These are phyloP conservation scores for Luehdorfia chinensis DNA, from an alignment of 1,140 invertebrate genomes.

Conservation along the genomic window DNA sequence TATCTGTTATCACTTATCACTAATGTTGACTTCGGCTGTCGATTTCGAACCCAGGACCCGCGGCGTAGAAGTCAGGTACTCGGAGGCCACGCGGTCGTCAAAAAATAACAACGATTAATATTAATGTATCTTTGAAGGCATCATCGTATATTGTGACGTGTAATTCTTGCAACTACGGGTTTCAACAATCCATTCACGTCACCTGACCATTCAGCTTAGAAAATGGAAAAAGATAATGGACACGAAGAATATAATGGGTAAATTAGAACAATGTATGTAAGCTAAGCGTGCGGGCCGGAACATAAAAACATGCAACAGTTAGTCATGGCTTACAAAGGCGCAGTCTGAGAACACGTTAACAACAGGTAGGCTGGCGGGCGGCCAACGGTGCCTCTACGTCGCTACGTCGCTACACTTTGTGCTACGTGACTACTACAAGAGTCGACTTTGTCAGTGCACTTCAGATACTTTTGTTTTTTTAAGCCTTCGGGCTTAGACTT, in stretches of 20 bases:
- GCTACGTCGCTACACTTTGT: constrained; percentile 15
- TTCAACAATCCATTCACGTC: not conserved
- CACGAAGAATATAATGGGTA: constrained; percentile 13
- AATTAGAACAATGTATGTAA: constrained; percentile 20
- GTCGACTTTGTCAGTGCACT: constrained; percentile 8
- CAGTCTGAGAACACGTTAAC: constrained; percentile 20
- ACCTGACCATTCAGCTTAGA: not conserved
- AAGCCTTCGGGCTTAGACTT: constrained; percentile 1
- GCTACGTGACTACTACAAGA: constrained; percentile 22
- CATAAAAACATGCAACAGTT: constrained; percentile 27
- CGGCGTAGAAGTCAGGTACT: too few relatives aligned
- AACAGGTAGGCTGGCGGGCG: constrained; percentile 26
- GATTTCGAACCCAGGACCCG: too few relatives aligned
- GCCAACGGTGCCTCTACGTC: constrained; percentile 17
- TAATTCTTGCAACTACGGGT: too few relatives aligned
- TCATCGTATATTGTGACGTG: too few relatives aligned
- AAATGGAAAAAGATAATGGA: constrained; percentile 13
- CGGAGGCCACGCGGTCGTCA: too few relatives aligned
- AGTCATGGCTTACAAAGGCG: constrained; percentile 23
- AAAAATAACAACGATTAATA: too few relatives aligned
- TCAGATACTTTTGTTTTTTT: constrained; percentile 16
- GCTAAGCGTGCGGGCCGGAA: constrained; percentile 12
- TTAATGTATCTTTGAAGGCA: too few relatives aligned
- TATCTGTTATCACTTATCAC: too few relatives aligned
- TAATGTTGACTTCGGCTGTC: too few relatives aligned